Evolutionary conservation across 2,888 invertebrate species (phyloP), one percentile per base, ranked within the genome.

Genomic region (Drosophila emarginata): DNA sequence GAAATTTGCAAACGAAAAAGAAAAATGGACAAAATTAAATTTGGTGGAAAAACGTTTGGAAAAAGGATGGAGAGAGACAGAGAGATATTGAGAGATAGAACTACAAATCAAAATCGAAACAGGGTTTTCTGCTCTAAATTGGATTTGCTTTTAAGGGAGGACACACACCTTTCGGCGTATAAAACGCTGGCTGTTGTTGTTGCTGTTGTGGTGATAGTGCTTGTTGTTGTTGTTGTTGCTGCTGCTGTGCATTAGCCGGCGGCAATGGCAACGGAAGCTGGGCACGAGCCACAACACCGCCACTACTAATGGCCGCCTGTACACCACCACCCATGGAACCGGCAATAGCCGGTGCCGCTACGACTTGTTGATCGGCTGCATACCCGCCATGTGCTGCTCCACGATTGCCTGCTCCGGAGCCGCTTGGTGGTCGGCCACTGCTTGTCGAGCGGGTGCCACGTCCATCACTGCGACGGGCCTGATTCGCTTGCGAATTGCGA

Each of bases 111-210:
- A 61, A 67, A 71, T 65, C 39, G 15, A 70, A 76, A 74, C 52
- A 50, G 56, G 28, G 15, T 56, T 56, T 32, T 51, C 54, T 56
- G 40, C 64, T 69, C 70, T 60, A 53, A 58, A 26, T 59, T 56
- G 64, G 66, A 64, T 67, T 26, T 53, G 40, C 52, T 14, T 65
- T 64, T 28, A 61, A 50, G 9, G 18, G 54, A 2, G 77, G 81
- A 87, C 77, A 91, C 92, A 90, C 92, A 95, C 95, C 95, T 95
- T 95, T 95, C 80, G 94, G 94, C 80, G 94, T 94, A 92, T 94
- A 94, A 91, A 95, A 95, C 90, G 95, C 95, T 91, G 95, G 89
- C 68, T 80, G 89, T 72, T 74, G 73, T 80, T 80, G 86, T 77
- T 84, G 89, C 67, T 61, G 72, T 62, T 73, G 77, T 59, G 75